Base-by-base conservation (phyloP, 35 echinoderm and acorn worm species). In the Heliocidaris erythrogramma region DNA sequence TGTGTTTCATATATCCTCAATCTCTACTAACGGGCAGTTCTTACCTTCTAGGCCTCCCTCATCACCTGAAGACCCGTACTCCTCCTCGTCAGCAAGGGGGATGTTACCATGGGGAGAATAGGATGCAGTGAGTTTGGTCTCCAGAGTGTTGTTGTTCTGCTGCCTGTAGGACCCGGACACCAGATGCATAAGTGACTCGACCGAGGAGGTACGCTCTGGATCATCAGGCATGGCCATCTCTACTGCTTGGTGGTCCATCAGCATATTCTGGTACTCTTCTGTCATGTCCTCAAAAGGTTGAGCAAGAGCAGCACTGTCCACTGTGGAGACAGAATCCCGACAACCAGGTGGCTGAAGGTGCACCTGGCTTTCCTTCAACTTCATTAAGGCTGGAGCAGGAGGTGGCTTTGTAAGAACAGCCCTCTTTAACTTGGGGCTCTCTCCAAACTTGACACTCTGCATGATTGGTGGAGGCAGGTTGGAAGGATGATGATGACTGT, bases 251-350 rank as follows among this genome's bases (percentile, higher is more conserved):
- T 96, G 96, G 60, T 95, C 97, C 48, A 24, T 93, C 93, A 94
- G 94, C 85, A 96, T 94, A 60, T 49, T 93, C 32, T 92, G 31
- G 85, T 98, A 98, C 93, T 98, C 97, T 47, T 88, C 78, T 2
- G 85, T 71, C 78, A 98, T 98, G 31, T 98, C 97, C 16, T 98
- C 97, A 93, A 98, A 98, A 18, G 96, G 97, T 49, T 95, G 94
- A n/a, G 96, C 53, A 7, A 98, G 53, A 14, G 88, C 78, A 13
- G 56, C 85, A 93, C 97, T 98, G 94, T 98, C 97, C 24, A 98
- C 85, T 1, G 96, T 95, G 24, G 97, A 98, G 4, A 96, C 97
- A 7, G 97, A 98, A 85, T 96, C 96, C 27, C 94, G 52, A 48
- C 88, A 95, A 48, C 88, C 94, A 92, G 91, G 48, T 4, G 49